Base-by-base conservation (phyloP, 2,113 vertebrate species). In the Saimiri boliviensis region DNA sequence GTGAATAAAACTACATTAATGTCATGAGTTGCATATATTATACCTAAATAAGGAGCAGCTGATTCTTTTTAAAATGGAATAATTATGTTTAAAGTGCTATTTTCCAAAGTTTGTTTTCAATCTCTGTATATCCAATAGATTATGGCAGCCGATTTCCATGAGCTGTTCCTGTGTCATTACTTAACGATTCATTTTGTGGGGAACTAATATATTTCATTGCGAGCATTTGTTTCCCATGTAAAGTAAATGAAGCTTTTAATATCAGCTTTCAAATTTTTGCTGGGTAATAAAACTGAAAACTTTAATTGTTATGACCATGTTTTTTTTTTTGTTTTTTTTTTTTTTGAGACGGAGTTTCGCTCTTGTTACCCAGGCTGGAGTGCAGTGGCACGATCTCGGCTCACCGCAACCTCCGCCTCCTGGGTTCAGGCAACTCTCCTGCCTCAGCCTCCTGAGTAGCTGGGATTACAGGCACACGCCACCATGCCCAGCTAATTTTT, bases 61-160 rank as follows among this genome's bases (percentile, higher is more conserved):
- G 47, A 84, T 60, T 91, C n/a, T 91, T 86, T 94, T 79, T 12
- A 77, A 71, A 89, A 17, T 63, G 68, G 54, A 89, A 56, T 70
- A 86, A 35, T 77, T 84, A 56, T 49, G 4, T 85, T 66, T 95
- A 83, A 60, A 30, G 68, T 25, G 17, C 8, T 89, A 3, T 79
- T 94, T 84, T 94, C 74, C 42, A 97, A 49, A 70, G 60, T 96
- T 95, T 85, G 47, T 56, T 94, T 87, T 79, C 76, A 90, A 52
- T 68, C 40, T 89, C 37, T 58, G 0, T 40, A 30, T 8, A 14
- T 71, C 27, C 19, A n/a, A 20, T 81, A 70, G 20, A n/a, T 58
- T 16, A 37, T 91, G 60, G 77, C 86, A 79, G 52, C 70, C 25
- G 7, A 8, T 95, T 54, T 89, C 60, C 13, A 6, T 23, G 70